Evolutionary conservation across 2,888 invertebrate genomes (phyloP), one percentile per base, ranked within the genome.

Genomic region (Adineta ricciae): DNA sequence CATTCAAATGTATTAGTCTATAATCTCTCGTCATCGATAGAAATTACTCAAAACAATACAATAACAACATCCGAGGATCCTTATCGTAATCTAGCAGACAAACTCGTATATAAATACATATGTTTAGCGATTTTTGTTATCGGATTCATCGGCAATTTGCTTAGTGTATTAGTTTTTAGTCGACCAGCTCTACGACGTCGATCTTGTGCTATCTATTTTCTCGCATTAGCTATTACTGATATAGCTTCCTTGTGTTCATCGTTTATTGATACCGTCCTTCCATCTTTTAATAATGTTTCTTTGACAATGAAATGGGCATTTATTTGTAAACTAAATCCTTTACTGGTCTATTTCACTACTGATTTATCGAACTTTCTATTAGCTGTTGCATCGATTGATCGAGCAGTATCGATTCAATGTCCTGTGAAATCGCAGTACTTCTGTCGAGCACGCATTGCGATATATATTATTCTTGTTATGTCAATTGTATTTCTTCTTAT

Each of bases 101-200:
- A 9, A 78, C 38, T 78, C 41, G 41, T 78, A 24, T 78, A 78
- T 41, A 78, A 78, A 78, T 78, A 78, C 24, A 41, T 78, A 41
- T 78, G 78, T 41, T 41, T 78, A 41, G 24, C 78, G 5, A 78
- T 78, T 41, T 78, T 78, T 78, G 14, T 78, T 2, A 78, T 78
- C 14, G 78, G 78, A 24, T 11, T 78, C 1, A 78, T 78, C 11
- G 78, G 78, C 24, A 78, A 78, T 78, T 38, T 38, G n/a, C 78
- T 78, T n/a, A 78, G 78, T 78, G 78, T 78, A 41, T 41, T 78
- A 41, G 78, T 78, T 24, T 78, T 78, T 78, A 78, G 78, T 78
- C 78, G 78, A 78, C 21, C 38, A 78, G 21, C 41, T n/a, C 41
- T 78, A 41, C 24, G 78, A 41, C 78, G 41, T 41, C 78, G 78